A percentile compares a stretch with the other conserved stretches of the same genome.
Conservation (phyloP, 2,113 vertebrate genomes). For the Equus quagga region DNA sequence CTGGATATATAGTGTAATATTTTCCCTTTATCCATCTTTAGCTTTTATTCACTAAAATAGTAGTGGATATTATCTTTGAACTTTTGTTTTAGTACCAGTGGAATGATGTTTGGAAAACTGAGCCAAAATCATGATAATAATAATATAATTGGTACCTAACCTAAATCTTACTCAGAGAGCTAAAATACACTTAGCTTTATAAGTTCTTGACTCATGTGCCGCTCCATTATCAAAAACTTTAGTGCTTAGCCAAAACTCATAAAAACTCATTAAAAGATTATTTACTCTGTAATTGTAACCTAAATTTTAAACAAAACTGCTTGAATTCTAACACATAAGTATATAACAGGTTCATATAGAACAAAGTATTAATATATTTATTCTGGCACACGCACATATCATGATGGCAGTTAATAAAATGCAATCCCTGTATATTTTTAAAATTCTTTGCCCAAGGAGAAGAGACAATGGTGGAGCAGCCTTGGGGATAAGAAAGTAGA, state of each 20-base stretch:
- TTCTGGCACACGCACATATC: neutral
- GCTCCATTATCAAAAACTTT: neutral
- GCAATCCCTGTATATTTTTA: neutral
- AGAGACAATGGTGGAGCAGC: neutral
- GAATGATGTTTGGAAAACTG: neutral
- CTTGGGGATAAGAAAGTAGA: neutral
- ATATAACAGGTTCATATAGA: neutral
- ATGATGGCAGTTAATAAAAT: neutral
- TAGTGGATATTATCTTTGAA: neutral
- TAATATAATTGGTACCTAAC: neutral
- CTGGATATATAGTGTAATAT: neutral
- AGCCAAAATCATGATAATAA: neutral
- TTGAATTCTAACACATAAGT: neutral
- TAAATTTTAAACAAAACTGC: conserved; percentile 19
- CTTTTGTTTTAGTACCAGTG: neutral
- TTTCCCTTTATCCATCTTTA: neutral
- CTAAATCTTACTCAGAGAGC: neutral
- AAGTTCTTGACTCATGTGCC: neutral
- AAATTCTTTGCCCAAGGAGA: neutral
- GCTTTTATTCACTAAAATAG: neutral
- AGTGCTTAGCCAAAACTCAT: neutral
- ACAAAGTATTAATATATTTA: neutral
- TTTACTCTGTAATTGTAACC: neutral
- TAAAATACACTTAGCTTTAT: neutral
- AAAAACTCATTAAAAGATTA: neutral